Base-by-base conservation (phyloP, 2,797 vertebrate genomes). In the Acanthopagrus latus region DNA sequence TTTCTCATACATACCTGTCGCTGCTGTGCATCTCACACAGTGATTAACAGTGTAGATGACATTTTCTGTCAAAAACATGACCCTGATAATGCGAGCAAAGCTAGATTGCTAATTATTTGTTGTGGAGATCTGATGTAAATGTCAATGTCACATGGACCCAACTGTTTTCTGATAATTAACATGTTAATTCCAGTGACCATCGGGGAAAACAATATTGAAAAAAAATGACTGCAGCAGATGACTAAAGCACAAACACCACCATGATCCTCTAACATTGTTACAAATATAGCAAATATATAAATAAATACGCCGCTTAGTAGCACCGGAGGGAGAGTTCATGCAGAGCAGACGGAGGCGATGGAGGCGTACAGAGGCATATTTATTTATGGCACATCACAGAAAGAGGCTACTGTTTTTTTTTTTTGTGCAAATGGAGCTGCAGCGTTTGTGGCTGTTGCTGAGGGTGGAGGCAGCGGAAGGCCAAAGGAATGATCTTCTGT, bases 281-380 rank as follows among this genome's bases (percentile, higher is more conserved):
- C 29, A 56, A 72, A 80, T 70, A 66, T 55, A 68, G 38, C 55
- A 66, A 46, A 64, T 66, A 66, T 60, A 64, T 41, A 43, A 64
- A 71, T 65, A 62, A 77, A 77, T 64, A 44, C 46, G 62, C 43
- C 14, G 1, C 51, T 73, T 62, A 69, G 62, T 57, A 38, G 56
- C 60, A 69, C 73, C 23, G 38, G 66, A 78, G 74, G 74, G 71
- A 76, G 64, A 66, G 74, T 74, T 74, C 70, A 67, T 7, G n/a
- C 55, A 41, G 65, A 81, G 78, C 74, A 84, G 74, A 69, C 44
- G 68, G 79, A 71, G 78, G 78, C 59, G 51, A 77, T 70, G 75
- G 71, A 83, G 81, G 68, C 58, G 43, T 74, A 64, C 55, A 62
- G 54, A 74, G 55, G 56, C 66, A 67, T 46, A 27, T 81, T 71